Evolutionary conservation across 2,797 vertebrate species (phyloP).

Genomic region (Coluber constrictor): DNA sequence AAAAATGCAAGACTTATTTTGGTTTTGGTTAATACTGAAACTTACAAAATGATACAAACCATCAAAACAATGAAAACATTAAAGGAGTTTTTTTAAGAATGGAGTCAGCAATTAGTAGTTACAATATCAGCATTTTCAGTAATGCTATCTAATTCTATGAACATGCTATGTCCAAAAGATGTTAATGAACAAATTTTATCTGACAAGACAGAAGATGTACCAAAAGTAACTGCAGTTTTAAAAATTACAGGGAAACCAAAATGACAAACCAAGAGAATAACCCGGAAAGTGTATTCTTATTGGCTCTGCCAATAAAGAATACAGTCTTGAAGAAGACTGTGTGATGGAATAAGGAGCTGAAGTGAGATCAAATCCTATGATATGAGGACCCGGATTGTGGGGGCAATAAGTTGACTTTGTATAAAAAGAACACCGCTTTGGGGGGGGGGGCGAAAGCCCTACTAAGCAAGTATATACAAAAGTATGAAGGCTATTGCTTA

Average conservation of each 20-base stretch:
- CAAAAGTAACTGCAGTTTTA: background rate
- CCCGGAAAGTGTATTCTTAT: background rate
- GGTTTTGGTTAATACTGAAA: background rate
- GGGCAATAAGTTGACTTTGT: too few species aligned
- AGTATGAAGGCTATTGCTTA: too few species aligned
- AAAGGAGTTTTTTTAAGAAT: background rate
- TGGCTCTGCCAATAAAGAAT: too few species aligned
- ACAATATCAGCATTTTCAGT: background rate
- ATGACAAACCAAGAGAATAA: background rate
- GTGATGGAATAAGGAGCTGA: background rate
- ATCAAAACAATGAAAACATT: background rate
- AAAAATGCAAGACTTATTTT: background rate
- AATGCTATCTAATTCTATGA: background rate
- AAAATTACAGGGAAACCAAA: background rate
- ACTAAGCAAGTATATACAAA: too few species aligned
- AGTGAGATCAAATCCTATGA: background rate
- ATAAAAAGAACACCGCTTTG: too few species aligned
- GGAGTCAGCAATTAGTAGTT: background rate
- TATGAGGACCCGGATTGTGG: too few species aligned
- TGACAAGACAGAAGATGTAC: background rate
- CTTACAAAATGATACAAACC: background rate
- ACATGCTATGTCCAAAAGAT: background rate
- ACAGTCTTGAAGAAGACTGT: background rate
- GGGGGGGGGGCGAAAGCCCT: too few species aligned
- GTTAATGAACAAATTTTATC: background rate